Evolutionary conservation across 2,113 vertebrate species (phyloP), one percentile per base, ranked within the genome.

Genomic region (Gopherus flavomarginatus): DNA sequence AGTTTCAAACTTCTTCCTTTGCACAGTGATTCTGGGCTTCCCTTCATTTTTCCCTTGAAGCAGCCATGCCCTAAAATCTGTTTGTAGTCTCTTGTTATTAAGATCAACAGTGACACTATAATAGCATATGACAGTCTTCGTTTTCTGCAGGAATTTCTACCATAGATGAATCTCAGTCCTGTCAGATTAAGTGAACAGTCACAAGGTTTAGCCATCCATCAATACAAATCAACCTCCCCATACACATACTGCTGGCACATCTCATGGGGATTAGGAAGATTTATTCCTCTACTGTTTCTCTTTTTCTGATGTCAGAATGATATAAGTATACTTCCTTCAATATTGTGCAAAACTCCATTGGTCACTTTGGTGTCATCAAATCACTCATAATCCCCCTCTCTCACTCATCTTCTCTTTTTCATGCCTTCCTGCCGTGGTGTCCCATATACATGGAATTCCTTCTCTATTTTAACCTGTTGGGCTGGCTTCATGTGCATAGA

Each of bases 161-260:
- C 81, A 59, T 83, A 87, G 62, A 69, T 81, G 88, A 94, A 62
- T 85, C 87, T 92, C 90, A 92, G 83, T 82, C 83, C 77, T 95
- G 92, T 96, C 94, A 94, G 95, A 96, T 96, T 91, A 93, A 97
- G 95, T 95, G 93, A 97, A 95, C 92, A 94, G 90, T 95, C 86
- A 85, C 94, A 91, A 85, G 49, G 69, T 90, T 91, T 94, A 94
- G 90, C 91, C 95, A 97, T 96, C 94, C 91, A 96, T 96, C 96
- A 94, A 50, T 92, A 91, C 83, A 90, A 96, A 96, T 93, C 94
- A 94, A 92, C 27, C 69, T 90, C 44, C 90, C 87, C 94, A 29
- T 87, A 94, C 86, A 81, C 87, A 95, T 91, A 88, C 82, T 95
- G 77, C 19, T 5, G 88, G 86, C 83, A 75, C 57, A 75, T 78